Conservation (phyloP, 1,140 invertebrate genomes). For the Calliopsis andreniformis region DNA sequence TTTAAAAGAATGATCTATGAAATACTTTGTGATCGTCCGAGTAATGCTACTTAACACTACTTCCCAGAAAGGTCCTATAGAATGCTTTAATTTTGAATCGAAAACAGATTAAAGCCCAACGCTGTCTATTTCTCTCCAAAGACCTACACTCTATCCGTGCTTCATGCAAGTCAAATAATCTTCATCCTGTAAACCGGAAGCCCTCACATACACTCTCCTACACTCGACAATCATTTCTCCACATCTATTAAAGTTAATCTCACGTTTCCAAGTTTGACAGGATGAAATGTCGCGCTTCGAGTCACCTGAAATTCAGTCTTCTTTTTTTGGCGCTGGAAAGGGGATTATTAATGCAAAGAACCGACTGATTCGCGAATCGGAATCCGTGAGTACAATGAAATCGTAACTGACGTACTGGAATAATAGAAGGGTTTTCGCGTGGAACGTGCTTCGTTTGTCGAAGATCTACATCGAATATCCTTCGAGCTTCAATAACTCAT, state of each 20-base stretch:
- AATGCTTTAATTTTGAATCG: no score
- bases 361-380: neutral
- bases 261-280: neutral
- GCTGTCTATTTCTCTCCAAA: no score
- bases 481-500: neutral
- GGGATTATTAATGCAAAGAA: neutral
- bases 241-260: slow-evolving; percentile 4
- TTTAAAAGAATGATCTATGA: no score
- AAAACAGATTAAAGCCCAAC: no score
- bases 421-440: slow-evolving; percentile 1
- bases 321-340: neutral
- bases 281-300: neutral
- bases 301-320: neutral
- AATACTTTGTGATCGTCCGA: no score
- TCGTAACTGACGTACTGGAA: slow-evolving; percentile 13
- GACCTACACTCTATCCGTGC: no score
- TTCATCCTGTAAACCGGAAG: no score
- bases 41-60: no score
- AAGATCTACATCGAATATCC: neutral
- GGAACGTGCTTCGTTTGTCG: no score
- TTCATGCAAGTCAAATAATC: no score
- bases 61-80: no score
- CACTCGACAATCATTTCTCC: neutral
- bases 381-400: slow-evolving; percentile 2
- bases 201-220: no score